Evolutionary conservation across 2,113 vertebrate genomes (phyloP), one percentile per base, ranked within the genome.

Genomic region (Toxostoma redivivum): DNA sequence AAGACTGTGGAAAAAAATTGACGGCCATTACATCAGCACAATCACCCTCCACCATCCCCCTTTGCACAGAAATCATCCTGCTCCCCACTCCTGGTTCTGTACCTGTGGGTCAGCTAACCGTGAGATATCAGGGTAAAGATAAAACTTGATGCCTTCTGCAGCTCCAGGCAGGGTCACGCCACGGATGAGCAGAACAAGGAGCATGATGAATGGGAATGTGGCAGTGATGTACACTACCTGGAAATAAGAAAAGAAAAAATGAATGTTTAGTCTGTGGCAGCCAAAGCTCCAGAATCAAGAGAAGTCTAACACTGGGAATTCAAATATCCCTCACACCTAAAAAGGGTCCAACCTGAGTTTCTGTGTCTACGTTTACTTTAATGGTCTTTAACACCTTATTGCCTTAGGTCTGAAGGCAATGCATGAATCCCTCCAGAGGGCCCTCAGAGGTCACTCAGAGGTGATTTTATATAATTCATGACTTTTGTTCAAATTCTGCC

Each of bases 81-180:
- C 38, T 51, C 35, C 78, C 80, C 40, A 23, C 42, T 56, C 37
- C 48, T 64, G 74, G 67, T 25, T 85, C 84, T 89, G 61, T 98
- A 99, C 99, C 99, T 99, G 99, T 70, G 99, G 99, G 90, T 99
- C 99, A 88, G 98, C 97, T 37, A 99, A 98, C 93, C 99, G 99
- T 76, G 97, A 98, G 91, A 99, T 98, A 94, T 99, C 90, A 4
- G 99, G 99, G 97, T 99, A 99, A 96, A 99, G 98, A 94, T 99
- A 99, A 97, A 99, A 99, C 93, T 99, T 99, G 97, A 99, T 99
- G 97, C 99, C 99, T 84, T 98, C 98, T 30, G 98, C 88, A n/a
- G 99, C 99, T 12, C 99, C 99, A 7, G 99, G 99, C 81, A 99
- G 97, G n/a, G 99, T 99, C 91, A 99, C 98, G 1, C 99, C 99